phyloP scores from a whole-genome alignment of 2,113 vertebrate species.

The Corythoichthys haematopterus region DNA sequence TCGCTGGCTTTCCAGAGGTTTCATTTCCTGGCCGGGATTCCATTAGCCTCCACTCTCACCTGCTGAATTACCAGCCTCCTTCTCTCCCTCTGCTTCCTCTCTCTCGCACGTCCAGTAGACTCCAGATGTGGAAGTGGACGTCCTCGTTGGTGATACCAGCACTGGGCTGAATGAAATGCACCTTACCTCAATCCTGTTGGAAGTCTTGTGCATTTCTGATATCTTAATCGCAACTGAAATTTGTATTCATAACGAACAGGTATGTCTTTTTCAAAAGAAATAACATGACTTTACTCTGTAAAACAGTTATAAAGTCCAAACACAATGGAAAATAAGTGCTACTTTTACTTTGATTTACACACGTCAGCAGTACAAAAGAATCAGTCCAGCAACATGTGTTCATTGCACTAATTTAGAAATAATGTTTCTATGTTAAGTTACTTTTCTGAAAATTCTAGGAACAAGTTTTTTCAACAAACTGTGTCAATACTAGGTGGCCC shows the following conservation, averaged over 20 bases:
- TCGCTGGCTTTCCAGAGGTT: constrained; percentile 44
- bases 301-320: too few species aligned
- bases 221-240: background rate
- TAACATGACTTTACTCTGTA: too few species aligned
- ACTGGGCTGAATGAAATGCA: background rate
- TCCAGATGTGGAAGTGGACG: constrained; percentile 21
- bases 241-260: background rate
- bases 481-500: too few species aligned
- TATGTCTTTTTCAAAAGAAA: too few species aligned
- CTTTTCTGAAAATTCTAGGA: too few species aligned
- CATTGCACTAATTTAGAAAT: too few species aligned
- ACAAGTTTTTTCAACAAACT: too few species aligned
- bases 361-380: too few species aligned
- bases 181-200: background rate
- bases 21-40: constrained; percentile 57
- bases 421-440: too few species aligned
- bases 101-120: constrained; percentile 13
- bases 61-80: constrained; percentile 52
- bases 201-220: background rate
- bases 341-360: too few species aligned
- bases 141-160: constrained; percentile 14
- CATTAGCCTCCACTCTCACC: constrained; percentile 58
- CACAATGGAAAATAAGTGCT: too few species aligned
- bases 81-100: constrained; percentile 33
- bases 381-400: too few species aligned